Base-by-base conservation (phyloP, 2,113 vertebrate species). In the Irena cyanogastra region DNA sequence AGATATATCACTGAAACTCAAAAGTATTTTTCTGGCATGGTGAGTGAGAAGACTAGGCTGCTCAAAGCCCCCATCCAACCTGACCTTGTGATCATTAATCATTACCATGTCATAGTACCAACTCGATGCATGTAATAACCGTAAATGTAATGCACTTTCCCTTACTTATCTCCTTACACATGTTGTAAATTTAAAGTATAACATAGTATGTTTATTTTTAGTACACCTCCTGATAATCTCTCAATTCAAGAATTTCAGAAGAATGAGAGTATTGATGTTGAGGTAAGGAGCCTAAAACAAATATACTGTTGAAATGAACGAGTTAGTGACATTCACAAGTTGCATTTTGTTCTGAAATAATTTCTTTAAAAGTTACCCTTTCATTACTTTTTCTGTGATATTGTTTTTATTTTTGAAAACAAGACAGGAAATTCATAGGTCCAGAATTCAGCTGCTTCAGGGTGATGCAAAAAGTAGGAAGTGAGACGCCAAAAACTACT, bases 231-330 rank as follows among this genome's bases (percentile, higher is more conserved):
- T 88, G 99, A 99, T 98, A 99, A 99, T 97, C 97, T 99, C 82
- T 99, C 99, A 82, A 99, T 99, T 97, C 99, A 99, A 97, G 99
- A 99, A 93, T 99, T 99, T 98, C 99, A 99, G 97, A 99, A 98
- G 98, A 99, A 99, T 94, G 99, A 99, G 98, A 98, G 97, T 91
- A 98, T 99, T 94, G 99, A 99, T 96, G 99, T 99, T 52, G 99
- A 99, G 98, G 99, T 99, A 94, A 98, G 98, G 26, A 97, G 76
- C 70, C 45, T 78, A 6, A 50, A 83, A 47, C 15, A 65, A 61
- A 74, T 66, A 63, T 10, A 33, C 52, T 59, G 22, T 76, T 11
- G 16, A 82, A 61, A 30, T 12, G 59, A 56, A 75, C 0, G 1
- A 77, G 24, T 53, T 47, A 59, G 27, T 84, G 47, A 42, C 4